phyloP scores from a whole-genome alignment of 2,113 vertebrate species.

The Eulacestoma nigropectus region DNA sequence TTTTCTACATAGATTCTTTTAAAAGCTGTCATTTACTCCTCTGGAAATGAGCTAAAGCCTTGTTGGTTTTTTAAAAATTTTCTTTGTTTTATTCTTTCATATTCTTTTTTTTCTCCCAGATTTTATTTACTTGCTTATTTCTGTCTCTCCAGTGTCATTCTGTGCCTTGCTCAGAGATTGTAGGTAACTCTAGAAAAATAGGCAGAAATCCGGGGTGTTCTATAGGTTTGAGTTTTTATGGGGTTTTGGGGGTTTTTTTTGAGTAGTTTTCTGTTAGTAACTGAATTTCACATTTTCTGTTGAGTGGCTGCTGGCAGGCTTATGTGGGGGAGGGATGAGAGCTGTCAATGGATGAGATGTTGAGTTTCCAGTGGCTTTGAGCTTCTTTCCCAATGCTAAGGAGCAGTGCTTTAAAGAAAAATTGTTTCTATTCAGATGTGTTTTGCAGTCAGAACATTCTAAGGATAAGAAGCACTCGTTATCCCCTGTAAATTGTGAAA shows the following conservation, averaged over 20 bases:
- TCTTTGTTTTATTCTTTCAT: neutral
- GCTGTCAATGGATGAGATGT: neutral
- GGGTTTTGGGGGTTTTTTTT: neutral
- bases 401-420: neutral
- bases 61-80: accelerated
- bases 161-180: neutral
- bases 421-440: neutral
- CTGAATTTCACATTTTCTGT: neutral
- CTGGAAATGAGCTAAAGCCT: neutral
- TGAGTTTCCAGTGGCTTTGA: neutral
- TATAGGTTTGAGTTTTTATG: neutral
- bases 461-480: neutral
- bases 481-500: neutral
- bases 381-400: neutral
- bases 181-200: neutral
- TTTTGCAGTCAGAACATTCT: neutral
- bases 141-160: neutral
- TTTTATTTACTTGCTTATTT: neutral
- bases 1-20: neutral
- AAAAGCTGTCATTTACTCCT: neutral
- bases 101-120: neutral
- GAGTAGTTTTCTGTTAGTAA: neutral
- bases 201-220: neutral
- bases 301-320: neutral
- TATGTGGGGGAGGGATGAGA: neutral